A percentile compares a stretch with the other conserved stretches of the same genome.
Evolutionary conservation across 2,888 invertebrate species (phyloP).

Genomic region (Apotomis turbidana): DNA sequence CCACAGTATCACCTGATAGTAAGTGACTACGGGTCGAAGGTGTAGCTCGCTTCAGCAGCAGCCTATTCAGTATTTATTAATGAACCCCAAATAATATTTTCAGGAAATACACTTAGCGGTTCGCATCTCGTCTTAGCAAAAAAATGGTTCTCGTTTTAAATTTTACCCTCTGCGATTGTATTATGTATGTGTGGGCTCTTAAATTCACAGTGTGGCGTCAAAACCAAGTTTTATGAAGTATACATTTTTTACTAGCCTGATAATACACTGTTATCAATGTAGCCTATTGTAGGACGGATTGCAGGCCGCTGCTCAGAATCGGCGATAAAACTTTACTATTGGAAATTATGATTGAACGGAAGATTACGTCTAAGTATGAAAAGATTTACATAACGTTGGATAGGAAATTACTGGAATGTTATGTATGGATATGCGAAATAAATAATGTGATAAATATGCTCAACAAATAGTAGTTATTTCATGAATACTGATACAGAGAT

Average conservation of each 20-base stretch:
- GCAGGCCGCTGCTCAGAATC: conserved; percentile 30
- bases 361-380: conserved; percentile 35
- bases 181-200: neutral
- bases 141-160: no score
- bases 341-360: conserved; percentile 28
- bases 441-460: no score
- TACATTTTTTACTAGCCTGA: conserved; percentile 60
- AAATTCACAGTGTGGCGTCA: conserved; percentile 42
- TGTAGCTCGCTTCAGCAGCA: no score
- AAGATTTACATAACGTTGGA: conserved; percentile 36
- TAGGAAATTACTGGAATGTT: conserved; percentile 5
- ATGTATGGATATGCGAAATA: neutral
- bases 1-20: no score
- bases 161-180: neutral
- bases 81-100: no score
- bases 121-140: no score
- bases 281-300: conserved; percentile 46
- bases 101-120: no score
- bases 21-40: no score
- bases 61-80: no score
- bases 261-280: conserved; percentile 56
- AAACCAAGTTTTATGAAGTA: conserved; percentile 56
- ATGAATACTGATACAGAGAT: no score
- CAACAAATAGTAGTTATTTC: no score
- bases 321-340: conserved; percentile 40